These are phyloP conservation scores for Oriolus oriolus DNA, from an alignment of 2,113 vertebrate genomes.

Conservation along the genomic window DNA sequence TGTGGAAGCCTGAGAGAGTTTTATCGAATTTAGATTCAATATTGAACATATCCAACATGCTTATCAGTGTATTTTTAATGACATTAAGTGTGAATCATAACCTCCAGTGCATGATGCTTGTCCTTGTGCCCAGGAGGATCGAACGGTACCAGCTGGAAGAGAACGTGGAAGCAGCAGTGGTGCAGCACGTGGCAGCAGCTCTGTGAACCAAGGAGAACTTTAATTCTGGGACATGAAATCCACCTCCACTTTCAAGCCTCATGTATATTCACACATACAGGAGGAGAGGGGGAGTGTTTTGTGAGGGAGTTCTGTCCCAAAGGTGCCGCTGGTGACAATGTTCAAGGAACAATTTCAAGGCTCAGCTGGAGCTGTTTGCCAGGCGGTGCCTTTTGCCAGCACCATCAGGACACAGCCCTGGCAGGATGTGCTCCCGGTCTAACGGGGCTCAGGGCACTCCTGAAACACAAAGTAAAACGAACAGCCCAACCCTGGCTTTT, in stretches of 20 bases:
- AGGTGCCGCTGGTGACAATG: not conserved
- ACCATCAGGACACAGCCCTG: not conserved
- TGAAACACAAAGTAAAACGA: not conserved
- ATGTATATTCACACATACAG: not conserved
- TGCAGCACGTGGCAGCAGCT: not conserved
- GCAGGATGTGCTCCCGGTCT: not conserved
- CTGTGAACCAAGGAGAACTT: not conserved
- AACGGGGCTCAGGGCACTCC: not conserved
- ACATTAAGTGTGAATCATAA: not conserved
- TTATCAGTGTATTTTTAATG: conserved; percentile 48
- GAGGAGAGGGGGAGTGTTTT: not conserved
- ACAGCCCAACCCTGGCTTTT: not conserved
- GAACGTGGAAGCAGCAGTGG: not conserved
- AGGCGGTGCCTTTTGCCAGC: not conserved
- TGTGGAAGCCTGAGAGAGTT: conserved; percentile 28
- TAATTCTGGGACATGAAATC: not conserved
- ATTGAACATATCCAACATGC: conserved; percentile 24
- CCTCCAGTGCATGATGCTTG: conserved; percentile 1
- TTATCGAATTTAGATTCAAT: conserved; percentile 33
- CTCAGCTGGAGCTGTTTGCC: not conserved
- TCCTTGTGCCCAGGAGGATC: not conserved
- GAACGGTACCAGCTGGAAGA: not conserved
- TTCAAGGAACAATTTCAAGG: not conserved
- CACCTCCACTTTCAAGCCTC: not conserved
- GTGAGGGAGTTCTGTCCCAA: not conserved